Conservation (phyloP, 2,113 vertebrate species). For the Melanerpes formicivorus region DNA sequence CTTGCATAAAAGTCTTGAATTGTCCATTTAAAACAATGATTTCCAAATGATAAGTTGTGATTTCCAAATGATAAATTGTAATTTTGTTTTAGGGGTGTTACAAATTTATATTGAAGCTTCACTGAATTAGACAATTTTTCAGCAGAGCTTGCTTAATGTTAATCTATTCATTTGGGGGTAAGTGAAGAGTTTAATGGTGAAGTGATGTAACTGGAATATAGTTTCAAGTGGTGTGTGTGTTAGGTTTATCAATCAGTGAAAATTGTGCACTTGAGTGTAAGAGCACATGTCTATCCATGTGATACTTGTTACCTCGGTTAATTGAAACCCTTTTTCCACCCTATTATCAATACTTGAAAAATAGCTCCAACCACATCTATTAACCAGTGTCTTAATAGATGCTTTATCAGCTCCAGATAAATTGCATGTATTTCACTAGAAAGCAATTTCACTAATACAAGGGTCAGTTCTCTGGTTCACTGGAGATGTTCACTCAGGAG, state of each 20-base stretch:
- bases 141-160: slow-evolving; percentile 56
- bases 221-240: slow-evolving; percentile 65
- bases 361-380: slow-evolving; percentile 54
- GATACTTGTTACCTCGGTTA: slow-evolving; percentile 58
- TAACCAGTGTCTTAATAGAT: slow-evolving; percentile 38
- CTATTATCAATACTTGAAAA: slow-evolving; percentile 72
- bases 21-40: background rate
- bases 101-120: slow-evolving; percentile 57
- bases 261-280: slow-evolving; percentile 70
- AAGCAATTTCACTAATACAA: slow-evolving; percentile 44
- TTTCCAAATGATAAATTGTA: slow-evolving; percentile 43
- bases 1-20: background rate
- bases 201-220: slow-evolving; percentile 52
- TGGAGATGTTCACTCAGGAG: background rate
- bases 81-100: slow-evolving; percentile 53
- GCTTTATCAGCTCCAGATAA: slow-evolving; percentile 31
- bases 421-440: slow-evolving; percentile 36
- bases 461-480: slow-evolving; percentile 34
- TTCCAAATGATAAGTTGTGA: background rate
- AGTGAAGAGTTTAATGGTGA: slow-evolving; percentile 65
- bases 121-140: slow-evolving; percentile 47
- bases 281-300: slow-evolving; percentile 40
- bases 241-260: slow-evolving; percentile 73
- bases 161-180: slow-evolving; percentile 69
- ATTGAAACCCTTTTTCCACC: slow-evolving; percentile 56